Evolutionary conservation across 2,888 invertebrate species (phyloP).

Genomic region (Conomelus anceps): DNA sequence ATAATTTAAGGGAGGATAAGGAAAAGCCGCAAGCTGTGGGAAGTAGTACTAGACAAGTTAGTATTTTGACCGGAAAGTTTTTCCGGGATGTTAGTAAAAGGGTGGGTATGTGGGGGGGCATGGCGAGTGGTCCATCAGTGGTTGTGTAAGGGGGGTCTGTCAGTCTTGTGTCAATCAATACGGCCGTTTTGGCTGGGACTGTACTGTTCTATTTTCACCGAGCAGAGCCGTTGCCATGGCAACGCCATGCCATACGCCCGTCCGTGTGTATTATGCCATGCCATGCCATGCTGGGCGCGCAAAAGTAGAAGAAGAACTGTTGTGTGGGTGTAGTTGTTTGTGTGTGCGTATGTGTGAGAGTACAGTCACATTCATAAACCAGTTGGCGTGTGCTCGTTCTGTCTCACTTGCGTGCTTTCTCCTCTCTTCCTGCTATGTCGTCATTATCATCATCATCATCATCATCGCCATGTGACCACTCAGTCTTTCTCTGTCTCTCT

Average conservation of each 20-base stretch:
- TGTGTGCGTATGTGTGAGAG: neutral
- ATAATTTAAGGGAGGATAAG: neutral
- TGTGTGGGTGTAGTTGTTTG: neutral
- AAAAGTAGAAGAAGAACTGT: neutral
- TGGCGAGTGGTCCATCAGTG: neutral
- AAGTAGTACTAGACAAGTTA: neutral
- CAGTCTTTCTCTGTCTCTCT: neutral
- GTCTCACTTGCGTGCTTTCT: slow-evolving; percentile 14
- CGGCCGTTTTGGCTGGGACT: slow-evolving; percentile 21
- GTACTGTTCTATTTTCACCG: slow-evolving; percentile 32
- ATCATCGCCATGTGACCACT: neutral
- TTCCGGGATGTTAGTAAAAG: neutral
- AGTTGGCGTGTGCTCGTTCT: neutral
- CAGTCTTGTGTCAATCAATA: slow-evolving; percentile 35
- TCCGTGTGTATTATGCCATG: slow-evolving; percentile 20
- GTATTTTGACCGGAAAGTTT: neutral
- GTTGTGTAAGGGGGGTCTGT: slow-evolving; percentile 19
- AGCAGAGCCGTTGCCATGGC: slow-evolving; percentile 36
- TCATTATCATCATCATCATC: neutral
- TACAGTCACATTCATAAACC: neutral
- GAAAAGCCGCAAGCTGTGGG: neutral
- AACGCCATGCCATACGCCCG: slow-evolving; percentile 16
- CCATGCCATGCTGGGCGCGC: neutral
- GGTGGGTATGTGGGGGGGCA: neutral
- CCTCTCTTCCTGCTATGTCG: slow-evolving; percentile 6